phyloP scores from a whole-genome alignment of 2,797 vertebrate species.

The Tiaroga cobitis region DNA sequence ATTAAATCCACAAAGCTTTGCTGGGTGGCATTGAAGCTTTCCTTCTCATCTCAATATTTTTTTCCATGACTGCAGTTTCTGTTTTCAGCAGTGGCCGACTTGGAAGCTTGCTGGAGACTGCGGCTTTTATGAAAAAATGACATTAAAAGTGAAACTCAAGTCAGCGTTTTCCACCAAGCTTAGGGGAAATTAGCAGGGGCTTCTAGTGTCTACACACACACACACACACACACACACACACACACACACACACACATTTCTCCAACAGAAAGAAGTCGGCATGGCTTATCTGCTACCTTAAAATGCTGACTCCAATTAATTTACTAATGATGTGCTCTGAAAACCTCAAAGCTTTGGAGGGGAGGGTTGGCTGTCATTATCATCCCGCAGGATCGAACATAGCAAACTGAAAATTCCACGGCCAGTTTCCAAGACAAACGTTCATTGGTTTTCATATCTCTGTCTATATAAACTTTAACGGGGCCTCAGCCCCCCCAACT shows the following conservation, averaged over 20 bases:
- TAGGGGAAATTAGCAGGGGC: conserved; percentile 60
- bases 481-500: neutral
- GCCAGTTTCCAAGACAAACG: conserved; percentile 45
- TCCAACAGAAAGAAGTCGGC: neutral
- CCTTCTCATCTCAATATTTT: conserved; percentile 61
- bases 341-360: conserved; percentile 15
- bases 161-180: conserved; percentile 78
- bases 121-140: conserved; percentile 76
- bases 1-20: conserved; percentile 17
- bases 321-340: conserved; percentile 43
- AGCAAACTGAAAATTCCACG: neutral
- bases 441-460: conserved; percentile 42
- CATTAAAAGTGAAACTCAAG: conserved; percentile 71
- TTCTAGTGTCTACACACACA: conserved; percentile 26
- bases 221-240: conserved; percentile 2
- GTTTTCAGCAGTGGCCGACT: conserved; percentile 53
- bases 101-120: conserved; percentile 76
- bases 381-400: conserved; percentile 30
- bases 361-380: conserved; percentile 36
- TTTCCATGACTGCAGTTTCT: conserved; percentile 66
- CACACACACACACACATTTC: conserved; percentile 15
- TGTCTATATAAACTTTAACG: conserved; percentile 43
- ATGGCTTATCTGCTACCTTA: conserved; percentile 29
- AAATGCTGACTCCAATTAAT: conserved; percentile 50
- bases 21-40: conserved; percentile 54